Base-by-base conservation (phyloP, 2,797 vertebrate genomes). In the Oophaga sylvatica region DNA sequence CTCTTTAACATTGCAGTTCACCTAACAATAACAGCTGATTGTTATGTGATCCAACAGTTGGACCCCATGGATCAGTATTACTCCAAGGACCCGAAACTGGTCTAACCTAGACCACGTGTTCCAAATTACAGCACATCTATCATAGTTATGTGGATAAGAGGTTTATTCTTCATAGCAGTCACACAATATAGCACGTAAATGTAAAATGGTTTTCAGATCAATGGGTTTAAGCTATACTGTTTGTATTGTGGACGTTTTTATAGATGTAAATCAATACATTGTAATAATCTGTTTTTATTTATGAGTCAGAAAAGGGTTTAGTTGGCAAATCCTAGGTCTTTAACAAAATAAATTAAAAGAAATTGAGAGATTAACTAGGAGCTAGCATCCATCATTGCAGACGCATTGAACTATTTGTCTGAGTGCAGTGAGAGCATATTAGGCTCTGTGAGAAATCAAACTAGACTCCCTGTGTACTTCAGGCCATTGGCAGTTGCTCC, bases 401-500 rank as follows among this genome's bases (percentile, higher is more conserved):
- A 29, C 9, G 57, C 29, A 68, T 70, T 73, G 80, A 79, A 80
- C 62, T 29, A 10, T 65, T n/a, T 71, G 78, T 20, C 68, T 80
- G 56, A 17, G 63, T 59, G 53, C 57, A 76, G 17, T 76, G 60
- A 81, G 59, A 84, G 41, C 79, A 59, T 59, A 67, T 86, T 76
- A 82, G 56, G 20, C n/a, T 86, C 48, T 83, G 16, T 29, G n/a
- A 17, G 56, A 89, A 63, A 78, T 73, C 71, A 70, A 19, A 10
- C 29, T 41, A 79, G 35, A 15, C 41, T 89, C 68, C 41, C 71
- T 48, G 26, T 45, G 68, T 53, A 45, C 62, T 86, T 77, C 10
- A 80, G 56, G 65, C 84, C 75, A 31, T 80, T 83, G 75, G 88
- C 75, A 80, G 29, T 87, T 89, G 84, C 84, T 83, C 84, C 75